phyloP scores from a whole-genome alignment of 2,113 vertebrate species.

The Glareola pratincola region DNA sequence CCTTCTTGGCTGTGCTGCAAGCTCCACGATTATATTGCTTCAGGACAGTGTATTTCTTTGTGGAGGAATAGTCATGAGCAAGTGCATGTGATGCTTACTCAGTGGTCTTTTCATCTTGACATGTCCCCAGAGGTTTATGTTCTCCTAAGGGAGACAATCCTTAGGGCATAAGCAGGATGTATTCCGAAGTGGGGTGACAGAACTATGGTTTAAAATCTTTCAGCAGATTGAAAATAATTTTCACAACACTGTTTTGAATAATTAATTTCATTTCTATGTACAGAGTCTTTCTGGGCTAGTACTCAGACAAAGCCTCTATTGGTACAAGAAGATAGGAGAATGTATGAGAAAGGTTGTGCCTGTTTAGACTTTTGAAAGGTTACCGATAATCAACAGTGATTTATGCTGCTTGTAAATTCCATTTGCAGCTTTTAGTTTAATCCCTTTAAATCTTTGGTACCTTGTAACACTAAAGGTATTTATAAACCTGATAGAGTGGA shows the following conservation, averaged over 20 bases:
- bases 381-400: neutral
- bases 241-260: neutral
- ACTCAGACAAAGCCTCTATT: neutral
- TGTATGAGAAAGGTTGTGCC: neutral
- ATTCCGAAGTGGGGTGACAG: neutral
- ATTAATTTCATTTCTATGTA: neutral
- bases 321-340: neutral
- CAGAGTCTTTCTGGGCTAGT: neutral
- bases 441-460: neutral
- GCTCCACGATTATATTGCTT: neutral
- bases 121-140: neutral
- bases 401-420: neutral
- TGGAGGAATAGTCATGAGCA: neutral
- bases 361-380: neutral
- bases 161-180: neutral
- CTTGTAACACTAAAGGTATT: neutral
- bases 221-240: neutral
- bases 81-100: neutral
- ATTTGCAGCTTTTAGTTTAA: neutral
- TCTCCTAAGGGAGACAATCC: neutral
- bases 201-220: neutral
- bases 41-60: neutral
- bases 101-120: neutral
- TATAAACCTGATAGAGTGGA: neutral
- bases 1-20: neutral